Evolutionary conservation across 1,140 invertebrate species (phyloP).

Genomic region (Physella acuta): DNA sequence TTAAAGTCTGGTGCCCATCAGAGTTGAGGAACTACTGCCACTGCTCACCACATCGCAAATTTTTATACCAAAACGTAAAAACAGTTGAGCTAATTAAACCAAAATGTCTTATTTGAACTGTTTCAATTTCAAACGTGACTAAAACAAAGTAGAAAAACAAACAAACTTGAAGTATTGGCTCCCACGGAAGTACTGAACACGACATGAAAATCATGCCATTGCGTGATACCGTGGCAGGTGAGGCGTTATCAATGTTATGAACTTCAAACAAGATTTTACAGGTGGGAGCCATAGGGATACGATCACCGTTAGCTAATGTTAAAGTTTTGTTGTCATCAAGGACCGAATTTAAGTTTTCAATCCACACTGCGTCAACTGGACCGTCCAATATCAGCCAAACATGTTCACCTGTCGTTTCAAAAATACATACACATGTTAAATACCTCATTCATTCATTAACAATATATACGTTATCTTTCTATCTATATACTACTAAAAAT

Average conservation of each 20-base stretch:
- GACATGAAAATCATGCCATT: constrained; percentile 61
- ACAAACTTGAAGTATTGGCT: constrained; percentile 54
- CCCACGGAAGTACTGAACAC: constrained; percentile 56
- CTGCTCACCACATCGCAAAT: too few species aligned
- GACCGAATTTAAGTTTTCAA: constrained; percentile 61
- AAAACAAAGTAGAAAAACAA: too few species aligned
- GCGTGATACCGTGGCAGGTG: constrained; percentile 59
- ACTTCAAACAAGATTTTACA: constrained; percentile 61
- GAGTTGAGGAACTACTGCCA: too few species aligned
- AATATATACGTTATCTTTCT: too few species aligned
- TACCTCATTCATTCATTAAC: too few species aligned
- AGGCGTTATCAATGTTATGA: constrained; percentile 61
- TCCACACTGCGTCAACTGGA: constrained; percentile 61
- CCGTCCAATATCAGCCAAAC: constrained; percentile 63
- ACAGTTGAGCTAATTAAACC: too few species aligned
- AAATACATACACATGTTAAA: too few species aligned
- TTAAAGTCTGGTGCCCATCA: too few species aligned
- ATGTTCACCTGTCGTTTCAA: constrained; percentile 55
- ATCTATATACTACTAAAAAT: too few species aligned
- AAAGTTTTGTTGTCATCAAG: constrained; percentile 61
- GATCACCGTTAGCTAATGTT: constrained; percentile 59
- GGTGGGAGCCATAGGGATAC: constrained; percentile 58
- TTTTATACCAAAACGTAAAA: too few species aligned
- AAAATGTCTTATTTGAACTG: too few species aligned
- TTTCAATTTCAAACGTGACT: too few species aligned